phyloP scores from a whole-genome alignment of 1,140 invertebrate genomes.

The Cotesia chilonis region DNA sequence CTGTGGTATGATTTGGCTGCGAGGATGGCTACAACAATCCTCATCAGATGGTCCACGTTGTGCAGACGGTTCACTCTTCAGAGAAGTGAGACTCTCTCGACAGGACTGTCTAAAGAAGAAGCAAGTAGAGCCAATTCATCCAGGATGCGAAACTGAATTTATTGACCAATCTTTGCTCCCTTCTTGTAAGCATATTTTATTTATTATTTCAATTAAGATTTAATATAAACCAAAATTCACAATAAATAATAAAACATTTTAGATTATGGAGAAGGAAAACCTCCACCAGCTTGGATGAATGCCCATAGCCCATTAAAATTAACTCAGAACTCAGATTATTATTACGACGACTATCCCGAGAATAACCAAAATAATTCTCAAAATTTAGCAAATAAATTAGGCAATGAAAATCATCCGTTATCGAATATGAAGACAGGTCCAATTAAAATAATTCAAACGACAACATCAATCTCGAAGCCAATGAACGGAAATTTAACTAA shows the following conservation, averaged over 20 bases:
- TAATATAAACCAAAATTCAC: background rate
- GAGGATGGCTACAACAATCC: constrained; percentile 80
- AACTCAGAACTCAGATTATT: constrained; percentile 78
- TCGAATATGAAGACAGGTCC: constrained; percentile 42
- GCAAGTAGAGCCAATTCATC: constrained; percentile 67
- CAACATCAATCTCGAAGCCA: constrained; percentile 19
- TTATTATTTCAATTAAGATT: constrained; percentile 15
- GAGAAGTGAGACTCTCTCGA: constrained; percentile 74
- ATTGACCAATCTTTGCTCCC: constrained; percentile 62
- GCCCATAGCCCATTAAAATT: constrained; percentile 59
- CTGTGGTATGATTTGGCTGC: constrained; percentile 81
- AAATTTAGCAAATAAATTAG: constrained; percentile 48
- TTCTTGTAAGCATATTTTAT: constrained; percentile 46
- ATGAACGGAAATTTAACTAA: constrained; percentile 15
- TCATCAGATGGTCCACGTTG: constrained; percentile 77
- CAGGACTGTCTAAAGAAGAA: constrained; percentile 71
- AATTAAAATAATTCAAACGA: constrained; percentile 22
- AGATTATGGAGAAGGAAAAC: constrained; percentile 44
- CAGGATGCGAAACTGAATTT: constrained; percentile 73
- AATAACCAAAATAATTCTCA: constrained; percentile 68
- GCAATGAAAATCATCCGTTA: background rate
- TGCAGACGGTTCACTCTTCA: constrained; percentile 76
- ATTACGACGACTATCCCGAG: constrained; percentile 83
- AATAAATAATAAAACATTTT: constrained; percentile 17
- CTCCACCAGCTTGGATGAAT: constrained; percentile 47